A percentile compares a stretch with the other conserved stretches of the same genome.
Evolutionary conservation across 2,113 vertebrate genomes (phyloP).

Genomic region (Lethenteron reissneri): DNA sequence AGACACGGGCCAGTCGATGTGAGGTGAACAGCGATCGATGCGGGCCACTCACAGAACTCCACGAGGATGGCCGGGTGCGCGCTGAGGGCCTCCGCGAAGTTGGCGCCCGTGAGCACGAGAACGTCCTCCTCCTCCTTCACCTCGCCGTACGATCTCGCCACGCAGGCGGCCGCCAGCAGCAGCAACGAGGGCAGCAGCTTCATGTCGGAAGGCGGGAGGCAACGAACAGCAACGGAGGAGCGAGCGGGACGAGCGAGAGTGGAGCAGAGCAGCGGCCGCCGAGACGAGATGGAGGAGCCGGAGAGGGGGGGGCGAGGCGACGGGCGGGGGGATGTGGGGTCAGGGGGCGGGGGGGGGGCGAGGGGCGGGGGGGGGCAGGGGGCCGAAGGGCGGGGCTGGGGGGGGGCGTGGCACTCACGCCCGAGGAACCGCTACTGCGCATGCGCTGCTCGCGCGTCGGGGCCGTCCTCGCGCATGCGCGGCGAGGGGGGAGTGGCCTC

Average conservation of each 20-base stretch:
- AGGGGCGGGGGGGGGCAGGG: background rate
- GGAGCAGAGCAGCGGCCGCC: background rate
- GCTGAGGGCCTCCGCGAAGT: conserved; percentile 53
- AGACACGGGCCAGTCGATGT: too few species aligned
- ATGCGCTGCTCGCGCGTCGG: background rate
- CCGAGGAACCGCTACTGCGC: background rate
- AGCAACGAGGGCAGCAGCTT: conserved; percentile 24
- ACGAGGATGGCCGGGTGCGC: conserved; percentile 48
- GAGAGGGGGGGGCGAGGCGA: background rate
- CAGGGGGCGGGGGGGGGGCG: background rate
- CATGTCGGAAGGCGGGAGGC: conserved; percentile 12
- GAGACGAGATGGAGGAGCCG: too few species aligned
- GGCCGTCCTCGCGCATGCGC: too few species aligned
- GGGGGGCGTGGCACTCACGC: background rate
- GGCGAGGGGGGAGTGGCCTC: too few species aligned
- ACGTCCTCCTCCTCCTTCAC: conserved; percentile 51
- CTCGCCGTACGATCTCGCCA: conserved; percentile 19
- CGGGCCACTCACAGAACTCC: conserved; percentile 62
- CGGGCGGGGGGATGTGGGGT: background rate
- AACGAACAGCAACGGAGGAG: background rate
- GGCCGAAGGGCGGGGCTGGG: conserved; percentile 1
- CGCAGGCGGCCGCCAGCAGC: conserved; percentile 14
- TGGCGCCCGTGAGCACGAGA: conserved; percentile 54
- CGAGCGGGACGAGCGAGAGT: too few species aligned
- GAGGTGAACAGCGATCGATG: too few species aligned